Evolutionary conservation across 2,888 invertebrate species (phyloP), one percentile per base, ranked within the genome.

Genomic region (Lycocerus yunnanus): DNA sequence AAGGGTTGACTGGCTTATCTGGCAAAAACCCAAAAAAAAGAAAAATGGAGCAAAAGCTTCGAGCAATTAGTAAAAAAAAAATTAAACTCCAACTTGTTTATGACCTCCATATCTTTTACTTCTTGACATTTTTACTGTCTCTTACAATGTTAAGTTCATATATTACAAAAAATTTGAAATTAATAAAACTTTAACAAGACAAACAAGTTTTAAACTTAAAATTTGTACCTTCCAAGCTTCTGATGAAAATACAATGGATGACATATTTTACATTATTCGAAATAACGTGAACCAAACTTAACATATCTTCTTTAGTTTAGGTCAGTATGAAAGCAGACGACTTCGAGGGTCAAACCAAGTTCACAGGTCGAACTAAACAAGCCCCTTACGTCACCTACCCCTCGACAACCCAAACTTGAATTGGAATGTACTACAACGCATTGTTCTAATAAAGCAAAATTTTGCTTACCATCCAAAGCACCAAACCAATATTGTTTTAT

Each of bases 361-460:
- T 75, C 75, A 72, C 75, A 72, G 75, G 75, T 75, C 72, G 72
- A 68, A 60, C 20, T 66, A 43, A 68, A 66, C 59, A 58, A 58
- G 58, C 61, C 74, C 75, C 69, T 75, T 70, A 15, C 72, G 69
- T 15, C 75, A 66, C 74, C 65, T 66, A 24, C 74, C 74, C 74
- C 74, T 68, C 74, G 72, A 71, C 66, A 69, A 63, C 72, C 75
- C 18, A 71, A 69, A 61, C 69, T 71, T 69, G 71, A 72, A 75
- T 75, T 69, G 75, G 75, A 75, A 75, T 75, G 43, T 43, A 43
- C 69, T 75, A 72, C 71, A 61, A 68, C 66, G 71, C 66, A 72
- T 72, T 72, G 71, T 75, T 68, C 68, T 71, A 63, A 71, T 74
- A 27, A 16, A 18, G 61, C 16, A 18, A 66, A 66, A 66, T 66